Percentiles rank a stretch among this genome's conserved stretches.
phyloP scores from a whole-genome alignment of 2,797 vertebrate genomes.

The Semotilus atromaculatus region DNA sequence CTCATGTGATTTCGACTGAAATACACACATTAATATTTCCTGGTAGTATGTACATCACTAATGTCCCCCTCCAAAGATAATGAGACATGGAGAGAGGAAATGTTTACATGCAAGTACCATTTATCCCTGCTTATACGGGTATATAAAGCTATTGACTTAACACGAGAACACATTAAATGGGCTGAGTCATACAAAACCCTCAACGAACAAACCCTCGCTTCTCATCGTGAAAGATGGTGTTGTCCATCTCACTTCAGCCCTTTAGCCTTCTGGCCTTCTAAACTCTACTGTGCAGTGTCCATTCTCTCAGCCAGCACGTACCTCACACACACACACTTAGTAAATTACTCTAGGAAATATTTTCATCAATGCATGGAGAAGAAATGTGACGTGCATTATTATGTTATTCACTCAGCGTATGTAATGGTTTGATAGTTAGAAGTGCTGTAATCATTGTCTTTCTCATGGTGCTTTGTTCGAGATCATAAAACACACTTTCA shows the following conservation, averaged over 20 bases:
- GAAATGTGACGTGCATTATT: not conserved
- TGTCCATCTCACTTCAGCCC: conserved; percentile 3
- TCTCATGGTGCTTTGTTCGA: conserved; percentile 25
- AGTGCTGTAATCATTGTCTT: conserved; percentile 23
- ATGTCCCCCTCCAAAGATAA: conserved; percentile 18
- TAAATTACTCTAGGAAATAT: conserved; percentile 15
- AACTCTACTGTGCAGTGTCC: conserved; percentile 7
- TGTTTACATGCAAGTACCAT: conserved; percentile 40
- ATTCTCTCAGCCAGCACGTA: not conserved
- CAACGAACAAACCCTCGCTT: not conserved
- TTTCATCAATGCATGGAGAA: conserved; percentile 7
- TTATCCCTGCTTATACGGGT: conserved; percentile 23
- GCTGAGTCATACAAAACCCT: not conserved
- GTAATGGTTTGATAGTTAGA: conserved; percentile 12
- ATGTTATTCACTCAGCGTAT: not conserved
- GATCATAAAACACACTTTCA: conserved; percentile 10
- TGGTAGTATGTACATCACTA: conserved; percentile 35
- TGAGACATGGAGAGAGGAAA: conserved; percentile 13
- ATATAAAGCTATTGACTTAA: conserved; percentile 41
- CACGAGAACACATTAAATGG: conserved; percentile 22
- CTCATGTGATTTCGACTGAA: conserved; percentile 17
- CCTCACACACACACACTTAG: not conserved
- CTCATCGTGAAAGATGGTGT: not conserved
- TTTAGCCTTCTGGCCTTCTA: conserved; percentile 26
- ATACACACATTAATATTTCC: conserved; percentile 33